A percentile compares a stretch with the other conserved stretches of the same genome.
phyloP scores from a whole-genome alignment of 2,888 invertebrate species.

The Oxytorus armatus region DNA sequence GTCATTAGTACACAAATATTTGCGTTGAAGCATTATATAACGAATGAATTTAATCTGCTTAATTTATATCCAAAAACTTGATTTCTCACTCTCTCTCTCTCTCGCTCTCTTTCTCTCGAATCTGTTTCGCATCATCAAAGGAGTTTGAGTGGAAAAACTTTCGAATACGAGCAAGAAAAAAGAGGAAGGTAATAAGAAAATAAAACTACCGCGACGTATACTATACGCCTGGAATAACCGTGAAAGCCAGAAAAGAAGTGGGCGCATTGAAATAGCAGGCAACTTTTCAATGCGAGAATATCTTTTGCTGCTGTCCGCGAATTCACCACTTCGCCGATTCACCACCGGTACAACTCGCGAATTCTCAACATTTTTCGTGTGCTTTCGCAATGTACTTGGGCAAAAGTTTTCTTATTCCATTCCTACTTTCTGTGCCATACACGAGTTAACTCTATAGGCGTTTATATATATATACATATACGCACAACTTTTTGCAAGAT shows the following conservation, averaged over 20 bases:
- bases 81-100: too few relatives aligned
- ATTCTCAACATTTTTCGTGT: slow-evolving; percentile 65
- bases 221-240: slow-evolving; percentile 63
- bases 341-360: slow-evolving; percentile 36
- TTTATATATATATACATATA: slow-evolving; percentile 6
- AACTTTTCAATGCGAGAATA: slow-evolving; percentile 61
- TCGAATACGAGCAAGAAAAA: slow-evolving; percentile 11
- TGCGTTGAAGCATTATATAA: not conserved
- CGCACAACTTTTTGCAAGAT: slow-evolving; percentile 28
- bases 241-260: slow-evolving; percentile 55
- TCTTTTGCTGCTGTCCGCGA: slow-evolving; percentile 56
- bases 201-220: slow-evolving; percentile 52
- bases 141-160: slow-evolving; percentile 47
- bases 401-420: slow-evolving; percentile 64
- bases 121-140: slow-evolving; percentile 49
- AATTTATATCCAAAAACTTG: slow-evolving; percentile 25
- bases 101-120: slow-evolving; percentile 9
- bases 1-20: slow-evolving; percentile 34
- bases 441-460: slow-evolving; percentile 52
- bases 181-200: slow-evolving; percentile 6
- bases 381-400: slow-evolving; percentile 42
- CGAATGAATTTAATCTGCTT: slow-evolving; percentile 37
- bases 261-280: slow-evolving; percentile 63
- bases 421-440: slow-evolving; percentile 47
- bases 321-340: slow-evolving; percentile 64